phyloP scores from a whole-genome alignment of 1,140 invertebrate species.

The Drosophila dunni region DNA sequence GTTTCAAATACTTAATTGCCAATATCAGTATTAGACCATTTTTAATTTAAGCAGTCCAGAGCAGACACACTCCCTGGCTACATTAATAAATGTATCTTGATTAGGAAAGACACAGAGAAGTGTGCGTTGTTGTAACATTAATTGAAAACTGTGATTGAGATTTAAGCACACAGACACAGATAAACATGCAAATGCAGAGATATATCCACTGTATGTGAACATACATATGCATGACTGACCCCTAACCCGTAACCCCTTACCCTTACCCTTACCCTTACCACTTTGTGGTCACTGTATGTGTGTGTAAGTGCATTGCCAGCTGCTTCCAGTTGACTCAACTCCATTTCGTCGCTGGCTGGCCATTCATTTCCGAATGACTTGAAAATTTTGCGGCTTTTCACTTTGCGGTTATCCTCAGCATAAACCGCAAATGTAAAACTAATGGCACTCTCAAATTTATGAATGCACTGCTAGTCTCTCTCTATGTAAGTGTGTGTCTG shows the following conservation, averaged over 20 bases:
- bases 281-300: constrained; percentile 47
- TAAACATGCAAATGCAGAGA: constrained; percentile 13
- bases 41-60: constrained; percentile 20
- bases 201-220: not conserved
- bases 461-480: constrained; percentile 58
- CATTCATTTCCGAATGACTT: constrained; percentile 84
- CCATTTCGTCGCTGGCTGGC: constrained; percentile 61
- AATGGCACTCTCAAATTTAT: constrained; percentile 83
- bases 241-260: constrained; percentile 8
- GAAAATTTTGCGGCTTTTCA: constrained; percentile 83
- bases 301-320: constrained; percentile 39
- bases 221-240: constrained; percentile 44
- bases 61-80: not conserved
- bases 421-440: constrained; percentile 84
- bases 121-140: constrained; percentile 58
- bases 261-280: constrained; percentile 33
- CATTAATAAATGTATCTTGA: constrained; percentile 36
- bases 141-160: constrained; percentile 75
- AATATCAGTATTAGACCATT: constrained; percentile 32
- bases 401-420: constrained; percentile 80
- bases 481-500: constrained; percentile 21
- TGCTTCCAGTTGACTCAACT: constrained; percentile 48
- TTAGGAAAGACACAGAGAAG: not conserved
- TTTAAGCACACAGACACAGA: constrained; percentile 29
- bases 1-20: constrained; percentile 53